phyloP scores from a whole-genome alignment of 2,113 vertebrate genomes.

The Cygnus atratus region DNA sequence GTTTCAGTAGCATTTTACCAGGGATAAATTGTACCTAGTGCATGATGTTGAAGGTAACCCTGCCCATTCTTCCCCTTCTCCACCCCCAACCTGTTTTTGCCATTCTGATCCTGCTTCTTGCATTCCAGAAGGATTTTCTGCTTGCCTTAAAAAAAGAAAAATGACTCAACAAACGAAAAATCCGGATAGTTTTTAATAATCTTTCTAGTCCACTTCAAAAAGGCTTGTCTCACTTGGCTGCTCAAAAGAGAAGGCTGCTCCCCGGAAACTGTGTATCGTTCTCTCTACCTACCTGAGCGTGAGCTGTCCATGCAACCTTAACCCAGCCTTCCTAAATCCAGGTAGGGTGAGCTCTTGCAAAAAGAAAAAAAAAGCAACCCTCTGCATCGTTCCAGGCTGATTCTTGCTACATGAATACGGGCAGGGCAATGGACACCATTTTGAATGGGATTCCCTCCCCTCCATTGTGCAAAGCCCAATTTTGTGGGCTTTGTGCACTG shows the following conservation, averaged over 20 bases:
- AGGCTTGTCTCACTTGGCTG: not conserved
- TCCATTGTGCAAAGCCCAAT: not conserved
- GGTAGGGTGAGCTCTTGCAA: not conserved
- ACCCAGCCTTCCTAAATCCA: not conserved
- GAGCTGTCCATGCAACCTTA: not conserved
- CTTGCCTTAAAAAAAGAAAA: slow-evolving; percentile 55
- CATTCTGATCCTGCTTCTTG: slow-evolving; percentile 20
- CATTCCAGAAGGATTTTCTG: slow-evolving; percentile 31
- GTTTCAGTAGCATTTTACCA: not conserved
- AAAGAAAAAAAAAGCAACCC: not conserved
- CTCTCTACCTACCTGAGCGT: not conserved
- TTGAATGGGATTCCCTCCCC: not conserved
- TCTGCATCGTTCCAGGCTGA: not conserved
- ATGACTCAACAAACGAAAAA: slow-evolving; percentile 1
- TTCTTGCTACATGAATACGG: not conserved
- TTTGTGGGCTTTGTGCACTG: not conserved
- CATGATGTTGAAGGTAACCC: not conserved
- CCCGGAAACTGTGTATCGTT: not conserved
- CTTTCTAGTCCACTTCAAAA: not conserved
- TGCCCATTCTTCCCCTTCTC: not conserved
- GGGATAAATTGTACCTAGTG: not conserved
- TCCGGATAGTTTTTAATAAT: not conserved
- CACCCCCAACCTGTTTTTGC: not conserved
- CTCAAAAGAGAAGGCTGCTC: not conserved
- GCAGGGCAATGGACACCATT: not conserved